Percentiles rank a stretch among this genome's conserved stretches.
Evolutionary conservation across 2,797 vertebrate genomes (phyloP).

Genomic region (Malacoctenus gilli): DNA sequence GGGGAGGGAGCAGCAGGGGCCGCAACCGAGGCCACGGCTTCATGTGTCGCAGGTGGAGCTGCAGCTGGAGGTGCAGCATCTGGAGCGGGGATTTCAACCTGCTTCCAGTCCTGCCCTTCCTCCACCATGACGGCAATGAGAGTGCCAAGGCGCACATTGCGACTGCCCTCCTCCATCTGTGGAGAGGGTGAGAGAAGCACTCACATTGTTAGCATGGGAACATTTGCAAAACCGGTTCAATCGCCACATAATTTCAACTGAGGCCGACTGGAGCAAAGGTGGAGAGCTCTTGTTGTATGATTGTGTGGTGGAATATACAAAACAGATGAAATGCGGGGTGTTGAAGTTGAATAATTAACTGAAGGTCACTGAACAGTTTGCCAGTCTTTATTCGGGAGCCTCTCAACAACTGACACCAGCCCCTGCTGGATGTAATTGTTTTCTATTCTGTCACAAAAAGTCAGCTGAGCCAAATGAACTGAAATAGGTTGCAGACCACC

Average conservation of each 20-base stretch:
- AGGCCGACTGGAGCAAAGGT: not conserved
- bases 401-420: not conserved
- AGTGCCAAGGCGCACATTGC: conserved; percentile 86
- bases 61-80: conserved; percentile 56
- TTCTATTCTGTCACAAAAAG: conserved; percentile 20
- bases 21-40: conserved; percentile 32
- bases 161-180: conserved; percentile 92
- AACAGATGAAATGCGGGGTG: not conserved
- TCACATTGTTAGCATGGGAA: not conserved
- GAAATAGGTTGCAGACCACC: conserved; percentile 12
- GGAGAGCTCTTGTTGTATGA: not conserved
- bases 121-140: conserved; percentile 93
- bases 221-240: conserved; percentile 5
- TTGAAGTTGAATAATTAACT: conserved; percentile 6
- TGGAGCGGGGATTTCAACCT: conserved; percentile 87
- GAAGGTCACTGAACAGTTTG: conserved; percentile 10
- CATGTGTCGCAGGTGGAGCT: conserved; percentile 41
- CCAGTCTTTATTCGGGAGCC: conserved; percentile 13
- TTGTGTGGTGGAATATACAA: not conserved
- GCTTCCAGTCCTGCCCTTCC: conserved; percentile 95
- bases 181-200: conserved; percentile 7
- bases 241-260: not conserved
- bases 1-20: conserved; percentile 50
- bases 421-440: conserved; percentile 15
- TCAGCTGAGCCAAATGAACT: not conserved